Conservation (phyloP, 2,888 invertebrate genomes). For the Prosapia bicincta region DNA sequence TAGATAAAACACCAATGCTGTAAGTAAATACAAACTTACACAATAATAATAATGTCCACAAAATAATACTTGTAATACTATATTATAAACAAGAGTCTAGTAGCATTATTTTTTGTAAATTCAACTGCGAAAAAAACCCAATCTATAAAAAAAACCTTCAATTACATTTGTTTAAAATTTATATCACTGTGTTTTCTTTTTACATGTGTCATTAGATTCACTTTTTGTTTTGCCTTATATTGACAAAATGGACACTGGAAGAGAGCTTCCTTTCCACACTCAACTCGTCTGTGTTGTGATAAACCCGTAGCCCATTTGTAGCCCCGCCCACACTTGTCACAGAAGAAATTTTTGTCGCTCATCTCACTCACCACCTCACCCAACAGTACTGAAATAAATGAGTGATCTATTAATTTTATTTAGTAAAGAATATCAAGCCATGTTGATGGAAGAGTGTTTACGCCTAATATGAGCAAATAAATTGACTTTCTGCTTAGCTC, state of each 20-base stretch:
- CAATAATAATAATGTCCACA: too few relatives aligned
- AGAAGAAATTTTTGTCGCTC: conserved; percentile 11
- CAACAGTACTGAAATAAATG: background rate
- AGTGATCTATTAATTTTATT: background rate
- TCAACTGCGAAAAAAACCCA: too few relatives aligned
- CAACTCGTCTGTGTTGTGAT: conserved; percentile 38
- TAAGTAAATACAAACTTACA: too few relatives aligned
- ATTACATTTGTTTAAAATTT: too few relatives aligned
- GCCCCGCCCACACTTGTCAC: conserved; percentile 26
- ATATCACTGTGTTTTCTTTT: conserved; percentile 4
- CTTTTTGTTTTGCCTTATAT: conserved; percentile 45
- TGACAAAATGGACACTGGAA: conserved; percentile 42
- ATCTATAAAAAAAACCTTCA: too few relatives aligned
- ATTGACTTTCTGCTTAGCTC: conserved; percentile 59
- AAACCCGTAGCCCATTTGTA: conserved; percentile 32
- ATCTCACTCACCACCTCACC: background rate
- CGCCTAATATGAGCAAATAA: conserved; percentile 22
- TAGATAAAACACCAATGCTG: too few relatives aligned
- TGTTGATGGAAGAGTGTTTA: conserved; percentile 7
- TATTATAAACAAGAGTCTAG: too few relatives aligned
- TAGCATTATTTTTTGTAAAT: too few relatives aligned
- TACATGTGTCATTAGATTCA: conserved; percentile 27
- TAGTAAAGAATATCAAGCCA: background rate
- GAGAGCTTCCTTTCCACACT: conserved; percentile 43
- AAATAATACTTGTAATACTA: too few relatives aligned